Conservation (phyloP, 1,140 invertebrate genomes). For the Drosophila dunni region DNA sequence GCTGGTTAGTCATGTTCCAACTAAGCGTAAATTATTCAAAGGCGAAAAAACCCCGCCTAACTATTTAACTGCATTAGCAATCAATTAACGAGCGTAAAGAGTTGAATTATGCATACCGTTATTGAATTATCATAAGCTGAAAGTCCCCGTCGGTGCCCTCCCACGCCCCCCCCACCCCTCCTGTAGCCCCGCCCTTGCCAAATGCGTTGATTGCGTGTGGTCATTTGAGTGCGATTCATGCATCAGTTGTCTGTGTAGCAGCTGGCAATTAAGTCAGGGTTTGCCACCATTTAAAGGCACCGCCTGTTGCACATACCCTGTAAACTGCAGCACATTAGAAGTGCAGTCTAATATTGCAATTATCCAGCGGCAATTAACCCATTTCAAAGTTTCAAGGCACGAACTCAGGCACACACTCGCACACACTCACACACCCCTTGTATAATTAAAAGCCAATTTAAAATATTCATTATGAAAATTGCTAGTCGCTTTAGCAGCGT, state of each 20-base stretch:
- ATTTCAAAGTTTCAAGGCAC: constrained; percentile 54
- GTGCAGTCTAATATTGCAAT: constrained; percentile 74
- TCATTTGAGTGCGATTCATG: constrained; percentile 23
- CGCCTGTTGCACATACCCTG: constrained; percentile 33
- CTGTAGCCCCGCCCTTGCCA: constrained; percentile 26
- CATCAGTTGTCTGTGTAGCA: constrained; percentile 16
- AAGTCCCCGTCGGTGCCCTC: neutral
- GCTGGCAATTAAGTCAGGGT: constrained; percentile 59
- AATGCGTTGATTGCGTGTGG: constrained; percentile 75
- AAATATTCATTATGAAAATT: constrained; percentile 78
- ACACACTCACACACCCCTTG: constrained; percentile 33
- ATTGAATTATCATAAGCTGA: constrained; percentile 62
- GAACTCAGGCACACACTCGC: neutral
- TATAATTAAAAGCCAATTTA: constrained; percentile 80
- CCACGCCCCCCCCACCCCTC: neutral
- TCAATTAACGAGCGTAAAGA: constrained; percentile 65
- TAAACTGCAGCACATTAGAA: constrained; percentile 20
- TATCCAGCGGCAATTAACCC: constrained; percentile 74
- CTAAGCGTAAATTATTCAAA: constrained; percentile 22
- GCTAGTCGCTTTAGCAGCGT: constrained; percentile 32
- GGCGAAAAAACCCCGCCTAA: constrained; percentile 48
- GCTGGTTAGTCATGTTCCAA: neutral
- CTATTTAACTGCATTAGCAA: constrained; percentile 69
- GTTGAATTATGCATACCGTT: constrained; percentile 68
- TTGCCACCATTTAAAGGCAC: constrained; percentile 44